phyloP scores from a whole-genome alignment of 2,888 invertebrate genomes.

The Lasioglossum leucozonium region DNA sequence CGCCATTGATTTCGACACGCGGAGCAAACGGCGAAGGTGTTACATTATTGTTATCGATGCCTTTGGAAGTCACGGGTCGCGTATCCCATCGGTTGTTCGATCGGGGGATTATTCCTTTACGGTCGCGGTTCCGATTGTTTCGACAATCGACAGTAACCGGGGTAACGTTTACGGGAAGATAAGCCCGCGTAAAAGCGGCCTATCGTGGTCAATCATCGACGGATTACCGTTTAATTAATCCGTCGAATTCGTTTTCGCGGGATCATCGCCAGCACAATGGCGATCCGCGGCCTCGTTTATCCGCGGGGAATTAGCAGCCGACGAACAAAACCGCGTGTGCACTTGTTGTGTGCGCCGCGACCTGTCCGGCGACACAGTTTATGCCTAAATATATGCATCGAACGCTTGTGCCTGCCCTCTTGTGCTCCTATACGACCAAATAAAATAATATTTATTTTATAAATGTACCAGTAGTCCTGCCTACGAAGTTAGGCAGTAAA shows the following conservation, averaged over 20 bases:
- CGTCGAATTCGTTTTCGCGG: constrained; percentile 60
- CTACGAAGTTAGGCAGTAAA: no score
- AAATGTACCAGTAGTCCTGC: no score
- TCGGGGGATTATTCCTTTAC: constrained; percentile 33
- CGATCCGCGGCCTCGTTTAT: constrained; percentile 44
- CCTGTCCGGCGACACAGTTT: background rate
- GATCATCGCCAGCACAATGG: constrained; percentile 51
- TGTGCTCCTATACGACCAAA: no score
- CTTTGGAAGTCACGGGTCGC: background rate
- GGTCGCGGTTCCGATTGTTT: constrained; percentile 33
- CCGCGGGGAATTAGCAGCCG: constrained; percentile 54
- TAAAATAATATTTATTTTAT: no score
- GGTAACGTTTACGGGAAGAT: constrained; percentile 32
- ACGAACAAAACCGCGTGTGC: constrained; percentile 47
- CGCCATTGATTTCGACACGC: background rate
- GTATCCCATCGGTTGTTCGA: constrained; percentile 4
- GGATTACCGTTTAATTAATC: constrained; percentile 64
- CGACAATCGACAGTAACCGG: constrained; percentile 34
- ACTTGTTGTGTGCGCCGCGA: constrained; percentile 27
- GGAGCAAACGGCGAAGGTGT: background rate
- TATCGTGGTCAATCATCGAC: constrained; percentile 62
- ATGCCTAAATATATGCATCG: background rate
- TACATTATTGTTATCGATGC: background rate
- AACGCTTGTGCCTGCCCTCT: background rate
- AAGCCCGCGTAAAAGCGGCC: constrained; percentile 53